A percentile compares a stretch with the other conserved stretches of the same genome.
Evolutionary conservation across 2,113 vertebrate species (phyloP).

Genomic region (Lichenostomus cassidix): DNA sequence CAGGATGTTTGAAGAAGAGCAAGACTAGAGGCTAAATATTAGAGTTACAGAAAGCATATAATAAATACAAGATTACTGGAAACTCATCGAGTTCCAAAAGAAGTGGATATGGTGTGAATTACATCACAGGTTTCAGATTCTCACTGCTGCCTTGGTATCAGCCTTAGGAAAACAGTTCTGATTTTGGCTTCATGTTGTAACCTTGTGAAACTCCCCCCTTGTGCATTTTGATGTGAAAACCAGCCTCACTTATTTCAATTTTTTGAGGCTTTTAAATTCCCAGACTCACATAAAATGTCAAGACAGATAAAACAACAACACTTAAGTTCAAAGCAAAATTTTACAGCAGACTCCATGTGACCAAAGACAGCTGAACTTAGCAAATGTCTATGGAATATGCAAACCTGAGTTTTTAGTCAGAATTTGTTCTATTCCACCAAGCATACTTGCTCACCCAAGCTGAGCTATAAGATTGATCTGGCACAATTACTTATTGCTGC

Average conservation of each 20-base stretch:
- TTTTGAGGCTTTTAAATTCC: neutral
- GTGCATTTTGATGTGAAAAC: neutral
- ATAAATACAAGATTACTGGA: neutral
- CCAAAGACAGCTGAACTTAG: neutral
- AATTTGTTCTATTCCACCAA: neutral
- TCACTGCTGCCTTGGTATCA: neutral
- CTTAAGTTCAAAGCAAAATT: neutral
- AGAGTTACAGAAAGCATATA: neutral
- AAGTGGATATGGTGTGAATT: neutral
- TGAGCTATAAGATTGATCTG: neutral
- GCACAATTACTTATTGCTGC: neutral
- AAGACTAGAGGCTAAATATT: neutral
- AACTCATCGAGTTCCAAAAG: neutral
- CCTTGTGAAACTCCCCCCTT: neutral
- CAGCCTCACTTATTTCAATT: neutral
- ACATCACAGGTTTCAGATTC: neutral
- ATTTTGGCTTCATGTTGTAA: neutral
- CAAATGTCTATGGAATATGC: neutral
- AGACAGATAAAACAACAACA: neutral
- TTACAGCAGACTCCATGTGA: neutral
- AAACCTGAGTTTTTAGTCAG: neutral
- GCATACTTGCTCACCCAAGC: neutral
- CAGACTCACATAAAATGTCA: neutral
- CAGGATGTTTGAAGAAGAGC: neutral
- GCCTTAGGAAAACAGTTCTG: neutral